These are phyloP conservation scores for Ormyrus rosae DNA, from an alignment of 2,888 invertebrate genomes.

Conservation along the genomic window DNA sequence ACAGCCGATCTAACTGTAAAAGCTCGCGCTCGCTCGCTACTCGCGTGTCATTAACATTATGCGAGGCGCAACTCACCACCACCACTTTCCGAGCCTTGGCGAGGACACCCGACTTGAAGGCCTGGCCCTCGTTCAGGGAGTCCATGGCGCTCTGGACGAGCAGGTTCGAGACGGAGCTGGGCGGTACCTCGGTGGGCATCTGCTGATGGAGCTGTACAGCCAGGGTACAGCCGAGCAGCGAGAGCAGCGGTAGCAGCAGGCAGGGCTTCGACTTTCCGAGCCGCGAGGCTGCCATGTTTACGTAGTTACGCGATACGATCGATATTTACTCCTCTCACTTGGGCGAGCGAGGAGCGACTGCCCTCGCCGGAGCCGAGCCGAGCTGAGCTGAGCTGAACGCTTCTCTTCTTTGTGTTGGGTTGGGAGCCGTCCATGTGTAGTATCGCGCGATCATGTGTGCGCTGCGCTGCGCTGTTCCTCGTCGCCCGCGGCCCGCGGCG, in stretches of 20 bases:
- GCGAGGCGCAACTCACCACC: slow-evolving; percentile 26
- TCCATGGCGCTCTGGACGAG: slow-evolving; percentile 66
- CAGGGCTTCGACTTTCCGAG: not conserved
- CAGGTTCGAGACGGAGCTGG: slow-evolving; percentile 61
- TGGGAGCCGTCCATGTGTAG: no score
- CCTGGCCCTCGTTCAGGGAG: slow-evolving; percentile 65
- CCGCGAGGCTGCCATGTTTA: slow-evolving; percentile 49
- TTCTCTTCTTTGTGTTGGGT: no score
- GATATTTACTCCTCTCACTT: slow-evolving; percentile 40
- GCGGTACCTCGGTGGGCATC: slow-evolving; percentile 58
- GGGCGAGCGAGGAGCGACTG: slow-evolving; percentile 33
- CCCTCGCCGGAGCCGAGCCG: not conserved
- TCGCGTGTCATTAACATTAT: no score
- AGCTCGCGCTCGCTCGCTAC: not conserved
- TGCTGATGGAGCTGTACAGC: slow-evolving; percentile 23
- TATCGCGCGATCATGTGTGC: no score
- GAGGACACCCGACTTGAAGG: slow-evolving; percentile 67
- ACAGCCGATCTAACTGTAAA: not conserved
- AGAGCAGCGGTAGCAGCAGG: slow-evolving; percentile 1
- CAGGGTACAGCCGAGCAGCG: not conserved
- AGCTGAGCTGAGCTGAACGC: not conserved
- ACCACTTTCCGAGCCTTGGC: slow-evolving; percentile 70
- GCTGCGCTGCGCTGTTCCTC: no score
- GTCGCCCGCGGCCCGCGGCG: not conserved
- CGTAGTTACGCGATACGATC: no score